These are phyloP conservation scores for Loris lydekkerianus DNA, from an alignment of 2,797 vertebrate genomes.

Conservation along the genomic window DNA sequence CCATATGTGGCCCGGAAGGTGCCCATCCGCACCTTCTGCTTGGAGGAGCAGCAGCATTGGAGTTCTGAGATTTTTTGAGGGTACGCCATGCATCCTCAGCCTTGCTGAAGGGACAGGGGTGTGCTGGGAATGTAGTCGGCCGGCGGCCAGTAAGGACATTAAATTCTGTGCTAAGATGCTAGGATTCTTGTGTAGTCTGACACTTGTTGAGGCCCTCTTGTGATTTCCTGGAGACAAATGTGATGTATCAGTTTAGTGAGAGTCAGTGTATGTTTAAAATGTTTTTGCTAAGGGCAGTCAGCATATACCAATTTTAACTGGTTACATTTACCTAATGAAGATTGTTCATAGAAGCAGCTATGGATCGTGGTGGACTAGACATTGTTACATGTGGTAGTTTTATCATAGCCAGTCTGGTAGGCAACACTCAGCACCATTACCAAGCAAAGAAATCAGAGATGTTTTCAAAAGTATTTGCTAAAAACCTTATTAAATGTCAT, in stretches of 20 bases:
- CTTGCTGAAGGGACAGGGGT: accelerated
- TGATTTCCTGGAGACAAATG: not conserved
- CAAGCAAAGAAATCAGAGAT: not conserved
- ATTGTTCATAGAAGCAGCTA: not conserved
- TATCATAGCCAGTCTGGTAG: accelerated
- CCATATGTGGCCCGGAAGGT: not conserved
- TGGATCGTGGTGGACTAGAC: not conserved
- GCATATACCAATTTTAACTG: not conserved
- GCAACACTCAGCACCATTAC: not conserved
- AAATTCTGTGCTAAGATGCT: not conserved
- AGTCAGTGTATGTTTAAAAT: not conserved
- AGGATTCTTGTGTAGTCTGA: not conserved
- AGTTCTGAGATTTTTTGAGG: not conserved
- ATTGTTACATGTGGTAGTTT: not conserved
- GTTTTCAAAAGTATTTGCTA: not conserved
- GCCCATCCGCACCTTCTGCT: not conserved
- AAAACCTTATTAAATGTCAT: not conserved
- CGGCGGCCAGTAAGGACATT: not conserved
- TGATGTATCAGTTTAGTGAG: not conserved
- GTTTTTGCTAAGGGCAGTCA: not conserved
- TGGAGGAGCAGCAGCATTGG: not conserved
- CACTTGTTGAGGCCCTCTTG: not conserved
- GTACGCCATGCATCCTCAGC: not conserved
- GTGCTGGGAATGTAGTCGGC: not conserved
- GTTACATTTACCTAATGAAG: not conserved